Conservation (phyloP, 2,888 invertebrate species). For the Amitus sp. region DNA sequence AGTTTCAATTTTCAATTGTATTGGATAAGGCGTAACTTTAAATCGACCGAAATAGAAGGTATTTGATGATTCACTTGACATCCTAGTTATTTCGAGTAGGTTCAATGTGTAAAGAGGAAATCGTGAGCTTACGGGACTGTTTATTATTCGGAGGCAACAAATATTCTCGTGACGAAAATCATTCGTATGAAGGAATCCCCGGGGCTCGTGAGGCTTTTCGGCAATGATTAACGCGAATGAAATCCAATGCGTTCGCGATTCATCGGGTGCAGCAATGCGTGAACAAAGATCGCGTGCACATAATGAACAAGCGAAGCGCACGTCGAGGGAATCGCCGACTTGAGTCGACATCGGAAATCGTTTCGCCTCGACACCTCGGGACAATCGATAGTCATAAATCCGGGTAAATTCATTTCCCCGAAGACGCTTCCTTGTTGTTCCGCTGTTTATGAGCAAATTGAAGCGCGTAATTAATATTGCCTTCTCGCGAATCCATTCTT, state of each 20-base stretch:
- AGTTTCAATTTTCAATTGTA: too few relatives aligned
- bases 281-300: constrained; percentile 37
- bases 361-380: constrained; percentile 40
- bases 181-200: neutral
- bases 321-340: constrained; percentile 36
- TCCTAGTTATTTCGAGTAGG: too few relatives aligned
- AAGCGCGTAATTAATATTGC: constrained; percentile 52
- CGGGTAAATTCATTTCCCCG: constrained; percentile 37
- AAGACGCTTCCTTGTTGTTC: constrained; percentile 33
- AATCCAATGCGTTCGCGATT: constrained; percentile 31
- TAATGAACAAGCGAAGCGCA: constrained; percentile 35
- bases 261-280: constrained; percentile 39
- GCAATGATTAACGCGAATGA: constrained; percentile 3
- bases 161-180: neutral
- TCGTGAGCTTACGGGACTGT: neutral
- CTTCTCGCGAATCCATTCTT: constrained; percentile 20
- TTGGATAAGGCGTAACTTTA: too few relatives aligned
- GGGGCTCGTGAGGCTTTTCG: neutral
- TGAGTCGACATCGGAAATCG: constrained; percentile 39
- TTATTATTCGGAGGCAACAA: neutral
- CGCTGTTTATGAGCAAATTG: constrained; percentile 21
- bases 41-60: too few relatives aligned
- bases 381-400: constrained; percentile 39
- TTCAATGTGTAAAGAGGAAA: too few relatives aligned
- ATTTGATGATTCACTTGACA: too few relatives aligned